Base-by-base conservation (phyloP, 1,140 invertebrate species). In the Paraescarpia echinospica region DNA sequence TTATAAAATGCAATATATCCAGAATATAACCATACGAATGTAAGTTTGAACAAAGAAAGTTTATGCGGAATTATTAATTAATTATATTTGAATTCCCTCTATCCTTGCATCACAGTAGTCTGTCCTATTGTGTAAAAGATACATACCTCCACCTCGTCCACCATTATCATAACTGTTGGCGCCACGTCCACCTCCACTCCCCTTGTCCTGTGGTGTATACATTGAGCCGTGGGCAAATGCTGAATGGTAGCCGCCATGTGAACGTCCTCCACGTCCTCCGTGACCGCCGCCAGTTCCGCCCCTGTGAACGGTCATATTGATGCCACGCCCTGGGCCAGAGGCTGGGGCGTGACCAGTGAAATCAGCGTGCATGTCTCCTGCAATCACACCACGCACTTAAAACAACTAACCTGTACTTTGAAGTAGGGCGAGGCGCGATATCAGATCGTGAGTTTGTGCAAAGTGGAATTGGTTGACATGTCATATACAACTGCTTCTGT, bases 291-390 rank as follows among this genome's bases (percentile, higher is more conserved):
- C 95, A 27, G 94, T 94, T 1, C 94, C 94, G 22, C 94, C 94
- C 34, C 88, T 77, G 33, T 94, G 94, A 51, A 93, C 48, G n/a
- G 93, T 92, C 9, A 90, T 33, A 90, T 33, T 93, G 4, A 93
- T 93, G 34, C 95, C 95, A 31, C 88, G 59, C 0, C 94, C 94
- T 77, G 94, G 94, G 31, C 95, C 95, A 34, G 89, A 41, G 41
- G 92, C 93, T 22, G 89, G 93, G 33, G 93, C 35, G 51, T 94
- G 94, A 6, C 95, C 95, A 59, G 94, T 94, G 48, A 92, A 94
- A 92, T 95, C 94, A 89, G 94, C 94, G 93, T 95, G 94, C 93
- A 95, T 93, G 77, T 95, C 94, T 90, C 95, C 95, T 95, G 89
- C 33, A 91, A 92, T 18, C 34, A 91, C 14, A 77, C 2, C 22